Base-by-base conservation (phyloP, 2,888 invertebrate species). In the Hypercompe scribonia region DNA sequence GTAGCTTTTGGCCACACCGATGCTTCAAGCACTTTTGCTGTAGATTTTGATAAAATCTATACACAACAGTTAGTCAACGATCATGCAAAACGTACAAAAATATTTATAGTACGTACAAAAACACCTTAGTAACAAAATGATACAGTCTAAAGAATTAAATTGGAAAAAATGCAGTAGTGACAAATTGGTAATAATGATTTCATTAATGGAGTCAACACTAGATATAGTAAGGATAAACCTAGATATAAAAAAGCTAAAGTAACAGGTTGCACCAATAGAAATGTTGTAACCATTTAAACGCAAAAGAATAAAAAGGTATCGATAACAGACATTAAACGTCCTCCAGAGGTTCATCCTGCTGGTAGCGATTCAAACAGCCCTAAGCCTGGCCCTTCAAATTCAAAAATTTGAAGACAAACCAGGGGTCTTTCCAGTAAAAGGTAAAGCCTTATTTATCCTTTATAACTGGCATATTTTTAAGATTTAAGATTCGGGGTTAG, bases 31-130 rank as follows among this genome's bases (percentile, higher is more conserved):
- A 8, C 10, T 64, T 64, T 64, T 36, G 34, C 21, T 36, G 24
- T 64, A 10, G 10, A 8, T 1, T 64, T 64, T 21, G 64, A 64
- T 34, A 24, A 10, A 34, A 64, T 34, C 13, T 64, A 64, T 18
- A 34, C 34, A 18, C 33, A 64, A 36, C 64, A 64, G 24, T 18
- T 64, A 64, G 13, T 64, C 0, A 34, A 34, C 21, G 64, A 64
- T 64, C 64, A 64, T 5, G 36, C 33, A 4, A 64, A 34, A 64
- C 10, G 64, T 21, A 36, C 64, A n/a, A 64, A 8, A 28, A 21
- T 64, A 36, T 18, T 10, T 64, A 64, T 64, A n/a, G n/a, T n/a
- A n/a, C n/a, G n/a, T n/a, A n/a, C n/a, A n/a, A 64, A 64, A 64
- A 18, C 34, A 33, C 24, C 24, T 64, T 34, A 64, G 13, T 15